Conservation (phyloP, 2,888 invertebrate species). For the Agapetus fuscipes region DNA sequence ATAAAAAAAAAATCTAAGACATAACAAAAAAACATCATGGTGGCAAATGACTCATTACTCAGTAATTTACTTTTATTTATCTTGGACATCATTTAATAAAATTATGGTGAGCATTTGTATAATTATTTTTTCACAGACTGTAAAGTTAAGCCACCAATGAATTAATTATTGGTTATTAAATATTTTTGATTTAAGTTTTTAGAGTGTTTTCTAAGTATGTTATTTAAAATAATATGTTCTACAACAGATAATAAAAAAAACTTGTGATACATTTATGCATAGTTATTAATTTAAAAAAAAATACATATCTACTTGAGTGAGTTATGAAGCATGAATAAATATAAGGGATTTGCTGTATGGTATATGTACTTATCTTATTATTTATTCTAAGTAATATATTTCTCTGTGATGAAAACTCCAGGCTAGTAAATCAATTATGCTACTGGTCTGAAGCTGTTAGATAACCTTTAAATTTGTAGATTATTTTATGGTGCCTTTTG, state of each 20-base stretch:
- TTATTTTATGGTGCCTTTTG: constrained; percentile 8
- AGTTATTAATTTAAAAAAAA: neutral
- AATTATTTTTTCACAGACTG: too few relatives aligned
- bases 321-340: neutral
- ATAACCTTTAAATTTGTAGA: constrained; percentile 5
- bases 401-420: constrained; percentile 13
- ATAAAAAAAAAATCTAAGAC: too few relatives aligned
- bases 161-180: too few relatives aligned
- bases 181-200: too few relatives aligned
- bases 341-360: neutral
- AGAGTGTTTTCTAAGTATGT: neutral
- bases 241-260: neutral
- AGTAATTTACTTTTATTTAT: too few relatives aligned
- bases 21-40: too few relatives aligned
- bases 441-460: constrained; percentile 6
- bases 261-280: neutral
- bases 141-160: too few relatives aligned
- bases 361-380: neutral
- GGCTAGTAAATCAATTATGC: constrained; percentile 6
- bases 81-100: too few relatives aligned
- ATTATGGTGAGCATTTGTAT: too few relatives aligned
- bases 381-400: constrained; percentile 5
- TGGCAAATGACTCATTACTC: too few relatives aligned
- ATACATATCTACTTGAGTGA: neutral
- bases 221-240: constrained; percentile 2